Evolutionary conservation across 2,888 invertebrate species (phyloP).

Genomic region (Anorthoa munda): DNA sequence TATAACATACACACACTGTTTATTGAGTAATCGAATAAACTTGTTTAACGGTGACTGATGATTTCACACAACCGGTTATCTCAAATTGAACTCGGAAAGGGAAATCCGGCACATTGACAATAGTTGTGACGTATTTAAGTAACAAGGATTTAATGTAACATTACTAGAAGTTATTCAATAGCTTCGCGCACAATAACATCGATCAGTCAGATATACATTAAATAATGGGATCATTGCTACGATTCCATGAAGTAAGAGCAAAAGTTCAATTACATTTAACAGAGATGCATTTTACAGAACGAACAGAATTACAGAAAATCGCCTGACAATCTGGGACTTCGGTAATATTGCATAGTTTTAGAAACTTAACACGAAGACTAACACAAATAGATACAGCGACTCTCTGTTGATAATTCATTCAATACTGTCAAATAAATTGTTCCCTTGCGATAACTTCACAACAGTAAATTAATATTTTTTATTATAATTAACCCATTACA

Average conservation of each 20-base stretch:
- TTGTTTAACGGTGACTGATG: neutral
- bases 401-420: slow-evolving; percentile 62
- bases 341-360: slow-evolving; percentile 39
- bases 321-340: slow-evolving; percentile 22
- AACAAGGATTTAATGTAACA: slow-evolving; percentile 47
- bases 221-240: slow-evolving; percentile 42
- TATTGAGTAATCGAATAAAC: neutral
- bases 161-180: slow-evolving; percentile 38
- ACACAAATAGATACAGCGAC: slow-evolving; percentile 43
- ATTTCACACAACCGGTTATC: neutral
- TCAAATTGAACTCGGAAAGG: neutral
- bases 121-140: slow-evolving; percentile 33
- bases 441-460: slow-evolving; percentile 64
- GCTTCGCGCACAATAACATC: slow-evolving; percentile 46
- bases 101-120: slow-evolving; percentile 32
- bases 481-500: slow-evolving; percentile 63
- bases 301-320: slow-evolving; percentile 50
- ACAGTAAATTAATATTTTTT: slow-evolving; percentile 59
- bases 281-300: slow-evolving; percentile 45
- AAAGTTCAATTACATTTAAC: slow-evolving; percentile 33
- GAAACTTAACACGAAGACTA: slow-evolving; percentile 59
- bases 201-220: slow-evolving; percentile 53
- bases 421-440: slow-evolving; percentile 73
- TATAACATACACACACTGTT: neutral
- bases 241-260: slow-evolving; percentile 27